Conservation (phyloP, 2,797 vertebrate genomes). For the Sebastes diaconus region DNA sequence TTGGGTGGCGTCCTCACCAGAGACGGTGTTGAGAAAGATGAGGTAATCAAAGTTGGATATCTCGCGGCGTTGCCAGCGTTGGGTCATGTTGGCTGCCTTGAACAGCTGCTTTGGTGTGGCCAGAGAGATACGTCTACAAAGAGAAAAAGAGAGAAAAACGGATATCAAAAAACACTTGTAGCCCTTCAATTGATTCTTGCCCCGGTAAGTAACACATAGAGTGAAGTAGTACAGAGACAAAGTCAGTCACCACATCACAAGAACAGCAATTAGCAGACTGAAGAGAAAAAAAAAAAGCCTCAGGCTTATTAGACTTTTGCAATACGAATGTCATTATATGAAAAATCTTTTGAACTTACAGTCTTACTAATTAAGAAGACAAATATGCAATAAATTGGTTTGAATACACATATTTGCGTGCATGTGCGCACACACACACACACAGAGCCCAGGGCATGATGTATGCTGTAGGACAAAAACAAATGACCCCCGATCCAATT, state of each 20-base stretch:
- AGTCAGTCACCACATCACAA: slow-evolving; percentile 1
- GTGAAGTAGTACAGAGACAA: slow-evolving; percentile 1
- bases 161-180: background rate
- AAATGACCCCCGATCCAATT: slow-evolving; percentile 86
- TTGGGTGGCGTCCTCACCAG: slow-evolving; percentile 57
- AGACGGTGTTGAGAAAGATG: slow-evolving; percentile 96
- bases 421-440: slow-evolving; percentile 8
- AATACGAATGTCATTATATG: slow-evolving; percentile 37
- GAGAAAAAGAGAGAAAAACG: background rate
- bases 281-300: background rate
- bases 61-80: slow-evolving; percentile 97
- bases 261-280: background rate
- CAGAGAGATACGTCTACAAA: slow-evolving; percentile 91
- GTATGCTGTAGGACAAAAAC: slow-evolving; percentile 72
- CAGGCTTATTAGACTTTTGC: slow-evolving; percentile 22
- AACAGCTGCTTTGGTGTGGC: slow-evolving; percentile 95
- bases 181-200: background rate
- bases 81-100: slow-evolving; percentile 97
- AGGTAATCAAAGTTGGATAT: slow-evolving; percentile 98
- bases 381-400: slow-evolving; percentile 66
- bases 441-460: slow-evolving; percentile 51
- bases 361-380: slow-evolving; percentile 69
- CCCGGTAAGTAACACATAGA: background rate
- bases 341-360: slow-evolving; percentile 52
- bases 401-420: slow-evolving; percentile 35